Evolutionary conservation across 2,888 invertebrate genomes (phyloP).

Genomic region (Cephonodes hylas): DNA sequence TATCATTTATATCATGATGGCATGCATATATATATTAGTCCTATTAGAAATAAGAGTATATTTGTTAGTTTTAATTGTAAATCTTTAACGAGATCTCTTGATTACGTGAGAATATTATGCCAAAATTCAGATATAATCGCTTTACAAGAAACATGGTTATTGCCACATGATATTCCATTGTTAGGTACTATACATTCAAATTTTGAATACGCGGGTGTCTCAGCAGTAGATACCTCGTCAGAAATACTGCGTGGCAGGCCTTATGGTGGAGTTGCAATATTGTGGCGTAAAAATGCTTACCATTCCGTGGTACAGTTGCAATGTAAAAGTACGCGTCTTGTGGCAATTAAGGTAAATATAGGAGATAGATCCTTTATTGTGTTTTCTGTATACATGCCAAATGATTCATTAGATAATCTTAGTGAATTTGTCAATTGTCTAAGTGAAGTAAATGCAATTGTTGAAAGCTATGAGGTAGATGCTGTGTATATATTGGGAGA

Average conservation of each 20-base stretch:
- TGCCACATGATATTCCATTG: constrained; percentile 26
- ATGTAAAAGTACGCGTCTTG: constrained; percentile 23
- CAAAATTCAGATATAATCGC: constrained; percentile 21
- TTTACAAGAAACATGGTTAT: constrained; percentile 30
- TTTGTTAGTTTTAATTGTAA: too few relatives aligned
- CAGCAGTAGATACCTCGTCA: constrained; percentile 29
- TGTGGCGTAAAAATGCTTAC: constrained; percentile 29
- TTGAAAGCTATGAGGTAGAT: constrained; percentile 19
- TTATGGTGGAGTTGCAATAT: constrained; percentile 23
- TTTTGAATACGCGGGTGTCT: constrained; percentile 27
- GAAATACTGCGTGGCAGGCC: constrained; percentile 25
- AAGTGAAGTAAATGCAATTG: constrained; percentile 21
- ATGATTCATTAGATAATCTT: constrained; percentile 24
- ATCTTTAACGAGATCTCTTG: neutral
- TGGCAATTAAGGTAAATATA: constrained; percentile 16
- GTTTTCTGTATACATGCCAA: constrained; percentile 32
- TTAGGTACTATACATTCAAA: constrained; percentile 22
- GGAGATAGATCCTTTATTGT: constrained; percentile 19
- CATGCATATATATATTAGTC: too few relatives aligned
- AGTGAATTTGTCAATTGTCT: constrained; percentile 25
- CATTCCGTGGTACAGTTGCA: constrained; percentile 22
- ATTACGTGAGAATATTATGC: constrained; percentile 23
- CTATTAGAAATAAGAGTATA: too few relatives aligned
- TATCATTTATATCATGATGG: too few relatives aligned
- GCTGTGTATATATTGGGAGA: constrained; percentile 26